phyloP scores from a whole-genome alignment of 2,113 vertebrate genomes.

The Xenopus borealis region DNA sequence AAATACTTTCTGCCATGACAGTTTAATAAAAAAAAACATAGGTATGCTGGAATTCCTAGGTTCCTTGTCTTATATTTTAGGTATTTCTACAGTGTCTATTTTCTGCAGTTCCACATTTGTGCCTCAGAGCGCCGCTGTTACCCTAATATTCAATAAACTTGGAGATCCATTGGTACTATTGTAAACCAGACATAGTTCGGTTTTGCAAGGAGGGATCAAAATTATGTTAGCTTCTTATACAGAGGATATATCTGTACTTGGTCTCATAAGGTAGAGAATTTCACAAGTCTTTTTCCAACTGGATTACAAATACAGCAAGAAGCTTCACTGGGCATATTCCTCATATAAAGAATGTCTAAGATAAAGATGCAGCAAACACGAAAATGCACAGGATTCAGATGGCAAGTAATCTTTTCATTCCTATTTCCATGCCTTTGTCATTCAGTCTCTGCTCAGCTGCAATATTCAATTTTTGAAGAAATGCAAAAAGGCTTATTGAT shows the following conservation, averaged over 20 bases:
- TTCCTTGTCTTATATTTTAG: too few relatives aligned
- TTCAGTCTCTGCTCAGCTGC: slow-evolving; percentile 51
- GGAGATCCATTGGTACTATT: not conserved
- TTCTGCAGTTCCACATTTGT: slow-evolving; percentile 13
- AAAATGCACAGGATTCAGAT: not conserved
- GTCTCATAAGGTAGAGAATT: not conserved
- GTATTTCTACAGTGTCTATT: too few relatives aligned
- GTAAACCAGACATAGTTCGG: not conserved
- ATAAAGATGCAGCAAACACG: not conserved
- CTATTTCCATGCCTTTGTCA: slow-evolving; percentile 43
- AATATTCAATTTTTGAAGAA: slow-evolving; percentile 63
- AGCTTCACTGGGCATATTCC: not conserved
- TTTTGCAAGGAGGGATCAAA: not conserved
- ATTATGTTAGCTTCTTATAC: not conserved
- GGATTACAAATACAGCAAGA: slow-evolving; percentile 2
- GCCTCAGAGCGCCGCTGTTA: slow-evolving; percentile 40
- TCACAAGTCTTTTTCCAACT: not conserved
- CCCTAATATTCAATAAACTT: not conserved
- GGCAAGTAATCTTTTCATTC: slow-evolving; percentile 44
- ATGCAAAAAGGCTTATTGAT: slow-evolving; percentile 59
- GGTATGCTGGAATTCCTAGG: too few relatives aligned
- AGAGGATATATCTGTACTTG: not conserved
- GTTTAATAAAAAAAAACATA: too few relatives aligned
- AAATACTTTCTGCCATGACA: too few relatives aligned
- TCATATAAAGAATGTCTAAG: not conserved